Evolutionary conservation across 2,888 invertebrate species (phyloP), one percentile per base, ranked within the genome.

Genomic region (Machimus atricapillus): DNA sequence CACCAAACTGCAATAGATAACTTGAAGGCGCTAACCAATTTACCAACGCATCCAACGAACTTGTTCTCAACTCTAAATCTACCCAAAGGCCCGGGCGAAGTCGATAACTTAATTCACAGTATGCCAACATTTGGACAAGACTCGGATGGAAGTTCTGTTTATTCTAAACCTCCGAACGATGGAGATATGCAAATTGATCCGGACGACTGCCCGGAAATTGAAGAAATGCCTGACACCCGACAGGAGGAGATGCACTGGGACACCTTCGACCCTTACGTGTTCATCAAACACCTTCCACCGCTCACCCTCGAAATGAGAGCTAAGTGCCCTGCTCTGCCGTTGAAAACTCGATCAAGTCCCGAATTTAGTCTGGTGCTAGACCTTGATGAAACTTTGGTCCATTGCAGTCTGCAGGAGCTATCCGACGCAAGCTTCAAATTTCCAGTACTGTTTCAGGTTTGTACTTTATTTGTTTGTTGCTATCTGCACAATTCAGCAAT

Each of bases 401-500:
- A 98, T 92, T 98, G 98, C 92, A 98, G 98, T 90, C 94, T 98
- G 2, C 97, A 97, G 90, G 97, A 98, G 93, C 93, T 98, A 87
- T 96, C 97, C 0, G 98, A 98, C 91, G 98, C 98, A 0, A 96
- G 97, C 90, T 97, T 98, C 93, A 96, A 97, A 89, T 98, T 99
- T 93, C 98, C 98, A 0, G 98, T 98, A 52, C 94, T 96, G 46
- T 98, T 97, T 93, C 97, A 97, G 93, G 96, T 90, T 88, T 86
- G 86, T 31, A 86, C 74, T 74, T 31, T 1, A 1, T 8, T 73
- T 40, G 0, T 85, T 87, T 19, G 12, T 2, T 40, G 14, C 4
- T 23, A 14, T 31, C 9, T n/a, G 14, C 37, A 2, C 43, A 46
- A 46, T 46, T 46, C 43, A 46, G 16, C 3, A 43, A 12, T 9